Percentiles rank a stretch among this genome's conserved stretches.
phyloP scores from a whole-genome alignment of 2,888 invertebrate genomes.

The Dyspetes luteomarginatus region DNA sequence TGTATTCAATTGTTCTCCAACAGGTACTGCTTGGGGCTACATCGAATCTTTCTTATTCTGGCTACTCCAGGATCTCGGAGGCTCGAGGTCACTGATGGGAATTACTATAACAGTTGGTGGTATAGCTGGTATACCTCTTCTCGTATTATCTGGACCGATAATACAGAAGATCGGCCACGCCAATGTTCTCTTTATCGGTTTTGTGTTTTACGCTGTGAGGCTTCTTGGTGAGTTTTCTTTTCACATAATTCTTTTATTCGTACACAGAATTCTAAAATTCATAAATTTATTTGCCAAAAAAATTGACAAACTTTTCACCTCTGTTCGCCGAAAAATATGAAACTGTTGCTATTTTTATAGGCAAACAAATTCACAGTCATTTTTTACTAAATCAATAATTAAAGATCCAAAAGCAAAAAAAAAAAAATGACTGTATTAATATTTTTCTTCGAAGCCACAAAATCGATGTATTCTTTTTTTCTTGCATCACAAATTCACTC shows the following conservation, averaged over 20 bases:
- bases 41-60: conserved; percentile 93
- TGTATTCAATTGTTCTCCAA: conserved; percentile 56
- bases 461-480: too few relatives aligned
- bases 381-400: too few relatives aligned
- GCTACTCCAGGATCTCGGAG: conserved; percentile 91
- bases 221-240: conserved; percentile 85
- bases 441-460: too few relatives aligned
- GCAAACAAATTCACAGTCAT: too few relatives aligned
- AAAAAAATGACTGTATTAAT: too few relatives aligned
- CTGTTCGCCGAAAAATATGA: too few relatives aligned
- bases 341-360: too few relatives aligned
- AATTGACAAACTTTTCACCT: too few relatives aligned
- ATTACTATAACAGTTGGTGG: conserved; percentile 92
- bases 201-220: conserved; percentile 90
- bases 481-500: too few relatives aligned
- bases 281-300: too few relatives aligned
- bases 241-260: neutral
- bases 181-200: conserved; percentile 91
- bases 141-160: conserved; percentile 91
- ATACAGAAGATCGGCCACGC: conserved; percentile 90
- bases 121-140: conserved; percentile 89
- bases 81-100: conserved; percentile 90
- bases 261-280: too few relatives aligned
- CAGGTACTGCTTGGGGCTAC: conserved; percentile 93
- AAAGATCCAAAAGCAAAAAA: too few relatives aligned